A percentile compares a stretch with the other conserved stretches of the same genome.
These are phyloP conservation scores for Rutpela maculata DNA, from an alignment of 2,888 invertebrate species.

Conservation along the genomic window DNA sequence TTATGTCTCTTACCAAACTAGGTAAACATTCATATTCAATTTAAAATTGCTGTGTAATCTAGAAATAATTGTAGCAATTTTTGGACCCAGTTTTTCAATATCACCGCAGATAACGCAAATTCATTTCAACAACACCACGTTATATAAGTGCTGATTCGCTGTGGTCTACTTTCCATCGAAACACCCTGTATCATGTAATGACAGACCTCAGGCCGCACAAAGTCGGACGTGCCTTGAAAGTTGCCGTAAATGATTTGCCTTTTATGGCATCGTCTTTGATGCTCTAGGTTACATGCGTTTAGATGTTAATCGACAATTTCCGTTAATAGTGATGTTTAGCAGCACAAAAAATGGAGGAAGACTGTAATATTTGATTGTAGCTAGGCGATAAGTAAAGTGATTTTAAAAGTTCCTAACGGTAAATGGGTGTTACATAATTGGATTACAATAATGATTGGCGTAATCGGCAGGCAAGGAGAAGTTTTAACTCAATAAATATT, in stretches of 20 bases:
- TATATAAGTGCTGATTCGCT: neutral
- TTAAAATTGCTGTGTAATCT: neutral
- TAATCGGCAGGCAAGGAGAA: neutral
- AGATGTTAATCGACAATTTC: constrained; percentile 25
- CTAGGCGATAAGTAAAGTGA: constrained; percentile 4
- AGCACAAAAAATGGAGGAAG: constrained; percentile 10
- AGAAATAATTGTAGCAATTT: neutral
- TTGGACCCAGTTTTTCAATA: neutral
- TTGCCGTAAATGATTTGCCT: constrained; percentile 13
- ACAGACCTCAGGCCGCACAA: constrained; percentile 1
- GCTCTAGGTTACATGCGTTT: constrained; percentile 27
- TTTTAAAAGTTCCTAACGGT: constrained; percentile 1
- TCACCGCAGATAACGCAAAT: neutral
- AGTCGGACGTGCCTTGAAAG: constrained; percentile 26
- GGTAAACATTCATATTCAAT: neutral
- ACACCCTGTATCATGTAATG: constrained; percentile 10
- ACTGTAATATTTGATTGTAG: constrained; percentile 1
- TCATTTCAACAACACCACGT: neutral
- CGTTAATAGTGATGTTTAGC: constrained; percentile 9
- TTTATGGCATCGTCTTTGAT: constrained; percentile 20
- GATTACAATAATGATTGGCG: neutral
- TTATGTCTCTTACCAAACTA: too few species aligned
- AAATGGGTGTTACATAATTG: neutral
- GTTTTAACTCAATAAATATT: neutral
- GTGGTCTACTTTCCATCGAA: constrained; percentile 5